A percentile compares a stretch with the other conserved stretches of the same genome.
Evolutionary conservation across 2,113 vertebrate species (phyloP).

Genomic region (Vulpes vulpes): DNA sequence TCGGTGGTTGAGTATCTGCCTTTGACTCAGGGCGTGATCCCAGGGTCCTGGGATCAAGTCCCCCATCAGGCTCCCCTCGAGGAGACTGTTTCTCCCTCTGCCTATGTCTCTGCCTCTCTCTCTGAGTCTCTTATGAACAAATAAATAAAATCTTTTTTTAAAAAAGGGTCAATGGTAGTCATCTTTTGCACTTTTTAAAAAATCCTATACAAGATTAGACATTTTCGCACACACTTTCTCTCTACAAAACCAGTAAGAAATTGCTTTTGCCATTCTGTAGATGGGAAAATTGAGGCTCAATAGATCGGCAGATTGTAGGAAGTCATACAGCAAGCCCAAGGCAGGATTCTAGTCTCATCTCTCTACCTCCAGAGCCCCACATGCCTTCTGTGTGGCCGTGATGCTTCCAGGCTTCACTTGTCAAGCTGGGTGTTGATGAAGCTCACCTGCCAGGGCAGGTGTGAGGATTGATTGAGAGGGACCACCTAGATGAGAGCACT

Average conservation of each 20-base stretch:
- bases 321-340: not conserved
- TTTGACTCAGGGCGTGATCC: too few species aligned
- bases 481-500: too few species aligned
- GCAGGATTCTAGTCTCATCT: too few species aligned
- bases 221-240: not conserved
- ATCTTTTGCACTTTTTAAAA: not conserved
- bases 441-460: not conserved
- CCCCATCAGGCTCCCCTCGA: too few species aligned
- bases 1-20: too few species aligned
- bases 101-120: too few species aligned
- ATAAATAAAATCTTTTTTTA: too few species aligned
- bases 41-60: too few species aligned
- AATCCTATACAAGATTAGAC: not conserved
- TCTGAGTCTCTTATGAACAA: too few species aligned
- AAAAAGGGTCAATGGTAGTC: not conserved
- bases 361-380: not conserved
- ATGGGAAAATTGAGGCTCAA: not conserved
- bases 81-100: too few species aligned
- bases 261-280: not conserved
- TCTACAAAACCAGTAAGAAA: not conserved
- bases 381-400: rapidly evolving
- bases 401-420: not conserved
- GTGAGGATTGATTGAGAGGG: not conserved
- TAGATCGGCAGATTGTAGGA: too few species aligned
- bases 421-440: not conserved